These are phyloP conservation scores for Dascillus cervinus DNA, from an alignment of 2,888 invertebrate genomes.

Conservation along the genomic window DNA sequence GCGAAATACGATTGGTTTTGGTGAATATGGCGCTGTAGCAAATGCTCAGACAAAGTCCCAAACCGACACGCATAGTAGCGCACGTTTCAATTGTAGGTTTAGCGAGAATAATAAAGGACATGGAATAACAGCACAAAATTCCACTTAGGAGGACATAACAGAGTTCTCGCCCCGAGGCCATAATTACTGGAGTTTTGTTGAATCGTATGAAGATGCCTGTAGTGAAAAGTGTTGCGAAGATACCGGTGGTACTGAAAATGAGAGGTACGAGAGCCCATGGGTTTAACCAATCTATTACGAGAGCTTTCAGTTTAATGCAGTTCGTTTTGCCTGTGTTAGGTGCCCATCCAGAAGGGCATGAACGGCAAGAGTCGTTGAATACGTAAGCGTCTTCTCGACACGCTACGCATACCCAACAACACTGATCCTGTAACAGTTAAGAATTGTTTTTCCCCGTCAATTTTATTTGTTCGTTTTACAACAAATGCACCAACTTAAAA, in stretches of 20 bases:
- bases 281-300: conserved; percentile 54
- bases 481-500: background rate
- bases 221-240: conserved; percentile 53
- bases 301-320: conserved; percentile 51
- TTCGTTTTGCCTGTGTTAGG: conserved; percentile 44
- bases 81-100: conserved; percentile 59
- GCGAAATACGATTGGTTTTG: conserved; percentile 66
- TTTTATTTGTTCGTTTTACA: background rate
- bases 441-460: too few relatives aligned
- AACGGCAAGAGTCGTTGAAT: conserved; percentile 52
- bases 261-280: conserved; percentile 62
- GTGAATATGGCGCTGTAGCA: conserved; percentile 70
- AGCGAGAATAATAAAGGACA: conserved; percentile 63
- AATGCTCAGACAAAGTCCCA: conserved; percentile 64
- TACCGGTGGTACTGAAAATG: conserved; percentile 53
- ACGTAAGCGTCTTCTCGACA: conserved; percentile 57
- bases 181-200: conserved; percentile 50
- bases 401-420: conserved; percentile 64
- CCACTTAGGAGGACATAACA: conserved; percentile 69
- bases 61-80: conserved; percentile 56
- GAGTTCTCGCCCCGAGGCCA: conserved; percentile 70
- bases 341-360: conserved; percentile 49
- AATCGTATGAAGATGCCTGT: conserved; percentile 55
- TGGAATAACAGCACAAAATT: conserved; percentile 60
- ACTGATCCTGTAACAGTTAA: conserved; percentile 51